These are phyloP conservation scores for Harpagus bidentatus DNA, from an alignment of 2,113 vertebrate genomes.

Conservation along the genomic window DNA sequence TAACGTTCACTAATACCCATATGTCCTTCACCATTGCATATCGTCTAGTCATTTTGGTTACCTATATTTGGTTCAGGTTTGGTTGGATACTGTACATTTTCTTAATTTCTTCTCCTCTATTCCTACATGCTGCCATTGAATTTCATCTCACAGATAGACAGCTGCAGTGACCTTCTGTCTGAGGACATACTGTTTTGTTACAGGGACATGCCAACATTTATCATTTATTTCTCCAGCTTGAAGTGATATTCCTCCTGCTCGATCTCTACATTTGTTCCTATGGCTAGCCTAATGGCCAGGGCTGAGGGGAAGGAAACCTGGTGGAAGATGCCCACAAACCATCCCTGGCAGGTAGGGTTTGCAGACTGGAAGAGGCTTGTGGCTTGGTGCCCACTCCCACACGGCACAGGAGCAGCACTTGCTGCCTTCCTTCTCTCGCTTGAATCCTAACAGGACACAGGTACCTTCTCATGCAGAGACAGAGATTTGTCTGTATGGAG, in stretches of 20 bases:
- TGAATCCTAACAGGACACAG: neutral
- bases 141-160: neutral
- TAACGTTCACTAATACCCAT: neutral
- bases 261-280: neutral
- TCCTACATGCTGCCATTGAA: neutral
- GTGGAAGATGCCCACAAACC: neutral
- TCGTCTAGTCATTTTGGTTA: neutral
- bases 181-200: neutral
- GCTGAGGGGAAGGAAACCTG: neutral
- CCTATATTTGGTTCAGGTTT: neutral
- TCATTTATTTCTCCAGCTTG: neutral
- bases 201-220: neutral
- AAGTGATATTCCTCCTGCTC: neutral
- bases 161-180: neutral
- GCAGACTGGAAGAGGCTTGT: neutral
- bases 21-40: neutral
- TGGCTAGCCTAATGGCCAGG: neutral
- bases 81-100: neutral
- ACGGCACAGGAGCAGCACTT: neutral
- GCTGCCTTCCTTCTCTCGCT: neutral
- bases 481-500: neutral
- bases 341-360: neutral
- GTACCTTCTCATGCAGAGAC: neutral
- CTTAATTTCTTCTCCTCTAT: neutral
- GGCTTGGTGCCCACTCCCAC: neutral